Evolutionary conservation across 2,888 invertebrate species (phyloP).

Genomic region (Clepsis dumicolana): DNA sequence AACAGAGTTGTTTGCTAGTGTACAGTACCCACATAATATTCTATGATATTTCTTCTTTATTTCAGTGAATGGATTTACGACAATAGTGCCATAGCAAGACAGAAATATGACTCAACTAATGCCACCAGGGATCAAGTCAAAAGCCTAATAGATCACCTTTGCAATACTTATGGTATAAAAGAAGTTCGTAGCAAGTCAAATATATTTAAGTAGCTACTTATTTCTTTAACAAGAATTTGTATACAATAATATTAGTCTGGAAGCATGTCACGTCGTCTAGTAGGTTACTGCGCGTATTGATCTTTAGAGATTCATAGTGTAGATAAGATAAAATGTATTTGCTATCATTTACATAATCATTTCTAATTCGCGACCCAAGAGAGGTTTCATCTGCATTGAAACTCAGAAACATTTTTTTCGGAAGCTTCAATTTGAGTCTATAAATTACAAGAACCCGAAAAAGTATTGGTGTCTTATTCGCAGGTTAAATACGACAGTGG

Average conservation of each 20-base stretch:
- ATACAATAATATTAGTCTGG: neutral
- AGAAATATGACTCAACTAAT: conserved; percentile 88
- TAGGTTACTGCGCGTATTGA: neutral
- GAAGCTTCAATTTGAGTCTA: no score
- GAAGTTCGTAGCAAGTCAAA: conserved; percentile 77
- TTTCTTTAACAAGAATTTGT: neutral
- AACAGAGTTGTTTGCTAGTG: no score
- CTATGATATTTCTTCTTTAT: conserved; percentile 45
- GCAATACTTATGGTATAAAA: conserved; percentile 83
- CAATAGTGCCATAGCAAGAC: conserved; percentile 89
- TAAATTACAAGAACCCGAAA: no score
- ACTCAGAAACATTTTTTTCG: no score
- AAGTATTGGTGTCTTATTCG: conserved; percentile 1
- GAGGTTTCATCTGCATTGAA: no score
- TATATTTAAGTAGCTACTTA: conserved; percentile 20
- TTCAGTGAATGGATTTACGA: conserved; percentile 90
- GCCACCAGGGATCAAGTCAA: conserved; percentile 92
- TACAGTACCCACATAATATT: no score
- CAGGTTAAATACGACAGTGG: conserved; percentile 92
- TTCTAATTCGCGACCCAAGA: neutral
- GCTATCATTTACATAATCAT: neutral
- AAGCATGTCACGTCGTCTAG: neutral
- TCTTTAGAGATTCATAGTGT: neutral
- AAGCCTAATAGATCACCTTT: conserved; percentile 87
- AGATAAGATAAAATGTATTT: neutral